Evolutionary conservation across 2,113 vertebrate genomes (phyloP).

Genomic region (Chaetodon auriga): DNA sequence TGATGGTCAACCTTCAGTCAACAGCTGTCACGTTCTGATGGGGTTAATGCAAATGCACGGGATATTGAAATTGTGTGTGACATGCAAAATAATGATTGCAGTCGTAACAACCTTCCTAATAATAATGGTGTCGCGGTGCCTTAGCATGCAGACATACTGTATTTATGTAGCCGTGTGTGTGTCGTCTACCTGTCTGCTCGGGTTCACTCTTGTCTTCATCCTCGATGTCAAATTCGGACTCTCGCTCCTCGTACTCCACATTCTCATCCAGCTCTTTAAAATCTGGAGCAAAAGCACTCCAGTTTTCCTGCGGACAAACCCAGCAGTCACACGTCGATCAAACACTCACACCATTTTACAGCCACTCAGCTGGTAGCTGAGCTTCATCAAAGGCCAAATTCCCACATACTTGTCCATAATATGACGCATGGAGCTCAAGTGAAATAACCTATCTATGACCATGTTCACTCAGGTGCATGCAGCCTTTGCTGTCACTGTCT

Average conservation of each 20-base stretch:
- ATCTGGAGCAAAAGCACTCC: slow-evolving; percentile 98
- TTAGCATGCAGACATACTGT: too few species aligned
- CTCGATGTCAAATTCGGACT: slow-evolving; percentile 98
- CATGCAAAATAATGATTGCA: not conserved
- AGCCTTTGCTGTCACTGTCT: not conserved
- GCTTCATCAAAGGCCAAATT: slow-evolving; percentile 6
- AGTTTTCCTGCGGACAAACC: slow-evolving; percentile 91
- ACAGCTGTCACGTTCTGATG: not conserved
- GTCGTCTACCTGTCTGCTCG: slow-evolving; percentile 91
- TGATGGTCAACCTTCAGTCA: not conserved
- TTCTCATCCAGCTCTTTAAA: slow-evolving; percentile 99
- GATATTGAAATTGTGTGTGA: not conserved
- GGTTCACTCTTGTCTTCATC: slow-evolving; percentile 99
- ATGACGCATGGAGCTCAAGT: not conserved
- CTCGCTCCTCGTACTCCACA: slow-evolving; percentile 97
- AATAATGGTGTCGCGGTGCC: too few species aligned
- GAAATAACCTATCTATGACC: not conserved
- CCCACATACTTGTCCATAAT: not conserved
- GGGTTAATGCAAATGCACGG: not conserved
- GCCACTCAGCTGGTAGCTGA: not conserved
- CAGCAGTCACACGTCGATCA: not conserved
- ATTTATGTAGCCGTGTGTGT: not conserved
- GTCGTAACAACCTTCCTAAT: not conserved
- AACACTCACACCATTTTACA: not conserved
- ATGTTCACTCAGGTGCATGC: not conserved